Evolutionary conservation across 2,113 vertebrate species (phyloP).

Genomic region (Caranx ignobilis): DNA sequence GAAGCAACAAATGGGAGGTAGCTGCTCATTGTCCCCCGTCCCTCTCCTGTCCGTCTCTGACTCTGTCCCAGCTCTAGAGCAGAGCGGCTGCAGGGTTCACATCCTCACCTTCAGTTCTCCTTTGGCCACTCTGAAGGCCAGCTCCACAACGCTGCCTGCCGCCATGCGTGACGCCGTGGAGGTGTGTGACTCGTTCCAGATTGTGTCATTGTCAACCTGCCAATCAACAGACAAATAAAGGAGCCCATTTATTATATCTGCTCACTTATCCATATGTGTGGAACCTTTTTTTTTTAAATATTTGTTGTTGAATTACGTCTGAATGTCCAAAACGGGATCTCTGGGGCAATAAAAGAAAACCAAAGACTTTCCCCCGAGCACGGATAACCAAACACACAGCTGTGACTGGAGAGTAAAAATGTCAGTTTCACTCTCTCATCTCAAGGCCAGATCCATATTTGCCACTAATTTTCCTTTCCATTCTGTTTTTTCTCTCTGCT

Average conservation of each 20-base stretch:
- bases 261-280: not conserved
- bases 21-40: no score
- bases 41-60: no score
- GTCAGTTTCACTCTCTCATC: slow-evolving; percentile 7
- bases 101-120: slow-evolving; percentile 90
- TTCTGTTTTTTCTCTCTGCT: slow-evolving; percentile 28
- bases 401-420: slow-evolving; percentile 10
- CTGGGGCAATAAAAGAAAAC: slow-evolving; percentile 9
- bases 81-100: not conserved
- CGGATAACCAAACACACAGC: not conserved
- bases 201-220: slow-evolving; percentile 97
- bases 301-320: not conserved
- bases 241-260: not conserved
- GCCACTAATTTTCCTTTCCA: slow-evolving; percentile 26
- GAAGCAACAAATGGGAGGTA: no score
- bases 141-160: slow-evolving; percentile 90
- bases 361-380: not conserved
- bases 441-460: slow-evolving; percentile 16
- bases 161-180: slow-evolving; percentile 95
- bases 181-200: slow-evolving; percentile 97
- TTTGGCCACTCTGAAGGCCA: slow-evolving; percentile 92
- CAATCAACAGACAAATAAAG: not conserved
- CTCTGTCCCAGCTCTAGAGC: no score
- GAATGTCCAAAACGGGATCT: not conserved
- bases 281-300: no score